Conservation (phyloP, 2,113 vertebrate species). For the Nanger granti region DNA sequence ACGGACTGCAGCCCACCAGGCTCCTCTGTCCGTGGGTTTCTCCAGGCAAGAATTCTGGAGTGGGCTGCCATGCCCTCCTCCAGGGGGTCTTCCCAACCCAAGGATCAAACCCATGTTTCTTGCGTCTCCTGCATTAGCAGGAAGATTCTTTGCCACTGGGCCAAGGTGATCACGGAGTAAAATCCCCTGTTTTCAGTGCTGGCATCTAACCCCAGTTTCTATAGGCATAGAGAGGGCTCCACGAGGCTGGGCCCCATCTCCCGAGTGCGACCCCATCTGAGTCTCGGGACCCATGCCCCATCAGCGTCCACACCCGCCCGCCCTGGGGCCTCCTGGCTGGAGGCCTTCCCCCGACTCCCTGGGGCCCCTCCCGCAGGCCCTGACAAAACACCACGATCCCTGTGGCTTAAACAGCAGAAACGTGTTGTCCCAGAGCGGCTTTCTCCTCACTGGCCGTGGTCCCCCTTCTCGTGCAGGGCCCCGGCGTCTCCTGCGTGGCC, state of each 20-base stretch:
- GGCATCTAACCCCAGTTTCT: not conserved
- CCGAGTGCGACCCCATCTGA: not conserved
- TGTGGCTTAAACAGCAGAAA: not conserved
- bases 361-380: accelerated
- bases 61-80: not conserved
- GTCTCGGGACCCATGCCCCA: not conserved
- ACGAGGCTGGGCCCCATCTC: not conserved
- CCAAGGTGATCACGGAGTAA: not conserved
- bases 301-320: not conserved
- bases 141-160: not conserved
- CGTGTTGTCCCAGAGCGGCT: not conserved
- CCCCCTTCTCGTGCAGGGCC: not conserved
- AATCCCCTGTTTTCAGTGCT: not conserved
- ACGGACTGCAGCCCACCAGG: not conserved
- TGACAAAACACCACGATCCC: not conserved
- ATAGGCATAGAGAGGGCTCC: not conserved
- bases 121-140: accelerated
- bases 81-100: not conserved
- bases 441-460: accelerated
- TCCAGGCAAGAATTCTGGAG: not conserved
- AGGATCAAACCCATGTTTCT: not conserved
- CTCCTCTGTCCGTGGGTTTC: not conserved
- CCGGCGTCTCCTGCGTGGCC: not conserved
- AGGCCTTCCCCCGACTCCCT: accelerated
- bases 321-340: not conserved